A percentile compares a stretch with the other conserved stretches of the same genome.
These are phyloP conservation scores for Eupithecia abbreviata DNA, from an alignment of 2,888 invertebrate species.

Conservation along the genomic window DNA sequence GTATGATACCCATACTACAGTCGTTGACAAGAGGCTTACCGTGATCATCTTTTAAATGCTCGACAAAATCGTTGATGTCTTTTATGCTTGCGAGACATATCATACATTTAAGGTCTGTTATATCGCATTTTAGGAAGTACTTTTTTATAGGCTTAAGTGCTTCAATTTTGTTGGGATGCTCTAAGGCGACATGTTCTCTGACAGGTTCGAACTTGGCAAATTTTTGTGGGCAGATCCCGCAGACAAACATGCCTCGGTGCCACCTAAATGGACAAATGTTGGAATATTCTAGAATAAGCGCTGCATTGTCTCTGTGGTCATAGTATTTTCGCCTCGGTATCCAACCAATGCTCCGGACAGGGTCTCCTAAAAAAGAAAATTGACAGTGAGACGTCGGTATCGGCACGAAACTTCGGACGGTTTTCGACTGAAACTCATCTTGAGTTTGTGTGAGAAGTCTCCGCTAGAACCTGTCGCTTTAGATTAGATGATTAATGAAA, in stretches of 20 bases:
- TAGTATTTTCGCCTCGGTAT: slow-evolving; percentile 70
- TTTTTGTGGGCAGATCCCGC: slow-evolving; percentile 65
- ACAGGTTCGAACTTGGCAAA: slow-evolving; percentile 67
- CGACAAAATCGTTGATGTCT: slow-evolving; percentile 59
- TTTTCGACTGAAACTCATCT: not conserved
- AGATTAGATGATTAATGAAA: not conserved
- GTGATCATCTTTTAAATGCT: slow-evolving; percentile 64
- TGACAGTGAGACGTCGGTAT: slow-evolving; percentile 52
- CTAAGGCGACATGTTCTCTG: slow-evolving; percentile 54
- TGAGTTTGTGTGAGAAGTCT: not conserved
- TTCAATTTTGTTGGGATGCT: slow-evolving; percentile 63
- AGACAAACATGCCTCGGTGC: slow-evolving; percentile 69
- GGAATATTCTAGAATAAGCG: slow-evolving; percentile 70
- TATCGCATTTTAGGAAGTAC: slow-evolving; percentile 63
- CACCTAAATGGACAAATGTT: slow-evolving; percentile 75
- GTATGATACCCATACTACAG: slow-evolving; percentile 64
- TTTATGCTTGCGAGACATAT: slow-evolving; percentile 57
- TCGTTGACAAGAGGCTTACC: slow-evolving; percentile 60
- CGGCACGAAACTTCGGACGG: not conserved
- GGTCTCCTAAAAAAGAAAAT: slow-evolving; percentile 73
- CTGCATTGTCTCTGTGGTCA: slow-evolving; percentile 75
- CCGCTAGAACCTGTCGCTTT: not conserved
- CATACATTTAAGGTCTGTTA: slow-evolving; percentile 65
- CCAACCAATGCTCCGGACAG: slow-evolving; percentile 64
- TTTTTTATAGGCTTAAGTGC: slow-evolving; percentile 23